A percentile compares a stretch with the other conserved stretches of the same genome.
Conservation (phyloP, 1,140 invertebrate genomes). For the Calephelis virginiensis region DNA sequence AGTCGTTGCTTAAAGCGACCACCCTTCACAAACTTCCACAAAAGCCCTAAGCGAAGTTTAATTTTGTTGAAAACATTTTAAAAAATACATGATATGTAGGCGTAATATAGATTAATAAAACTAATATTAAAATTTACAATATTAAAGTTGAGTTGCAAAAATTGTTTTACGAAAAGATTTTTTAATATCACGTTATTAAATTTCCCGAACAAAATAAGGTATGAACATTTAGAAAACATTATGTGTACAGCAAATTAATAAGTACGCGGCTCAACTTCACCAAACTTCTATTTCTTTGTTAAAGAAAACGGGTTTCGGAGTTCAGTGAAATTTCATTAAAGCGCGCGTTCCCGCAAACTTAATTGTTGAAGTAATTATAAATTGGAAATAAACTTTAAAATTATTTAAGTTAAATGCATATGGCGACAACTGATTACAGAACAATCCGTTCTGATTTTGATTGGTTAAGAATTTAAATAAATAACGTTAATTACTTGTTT, state of each 20-base stretch:
- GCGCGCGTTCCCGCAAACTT: conserved; percentile 10
- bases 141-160: background rate
- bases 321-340: conserved; percentile 17
- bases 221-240: conserved; percentile 9
- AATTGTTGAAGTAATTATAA: conserved; percentile 18
- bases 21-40: background rate
- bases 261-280: background rate
- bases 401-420: conserved; percentile 16
- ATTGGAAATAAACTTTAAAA: conserved; percentile 12
- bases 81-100: background rate
- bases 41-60: conserved; percentile 31
- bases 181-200: conserved; percentile 13
- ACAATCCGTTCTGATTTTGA: background rate
- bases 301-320: conserved; percentile 15
- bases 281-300: conserved; percentile 17
- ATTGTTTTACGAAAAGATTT: background rate
- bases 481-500: no score
- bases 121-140: background rate
- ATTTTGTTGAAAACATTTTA: conserved; percentile 26
- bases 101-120: background rate
- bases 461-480: background rate
- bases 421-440: background rate
- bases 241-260: conserved; percentile 13
- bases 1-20: no score
- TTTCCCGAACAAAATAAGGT: conserved; percentile 1